These are phyloP conservation scores for Lasioglossum pauxillum DNA, from an alignment of 2,888 invertebrate species.

Conservation along the genomic window DNA sequence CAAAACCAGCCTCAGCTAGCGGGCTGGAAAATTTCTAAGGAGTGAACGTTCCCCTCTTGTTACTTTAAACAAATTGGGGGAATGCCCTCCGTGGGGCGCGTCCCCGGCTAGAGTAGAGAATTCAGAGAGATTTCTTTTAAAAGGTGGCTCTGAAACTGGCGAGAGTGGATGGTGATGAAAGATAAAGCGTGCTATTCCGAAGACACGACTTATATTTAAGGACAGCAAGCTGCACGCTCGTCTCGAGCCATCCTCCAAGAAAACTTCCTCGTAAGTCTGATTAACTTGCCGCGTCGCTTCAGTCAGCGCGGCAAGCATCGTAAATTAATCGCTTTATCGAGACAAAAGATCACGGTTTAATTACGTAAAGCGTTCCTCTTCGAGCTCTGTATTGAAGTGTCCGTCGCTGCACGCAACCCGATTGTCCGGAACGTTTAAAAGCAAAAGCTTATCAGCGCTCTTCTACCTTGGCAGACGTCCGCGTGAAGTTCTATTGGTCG, in stretches of 20 bases:
- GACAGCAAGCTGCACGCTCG: not conserved
- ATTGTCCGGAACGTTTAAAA: slow-evolving; percentile 51
- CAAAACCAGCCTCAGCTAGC: not conserved
- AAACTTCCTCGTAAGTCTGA: slow-evolving; percentile 27
- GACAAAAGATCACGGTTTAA: slow-evolving; percentile 57
- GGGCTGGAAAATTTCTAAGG: not conserved
- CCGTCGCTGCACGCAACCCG: slow-evolving; percentile 41
- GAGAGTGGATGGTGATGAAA: not conserved
- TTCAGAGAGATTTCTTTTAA: slow-evolving; percentile 4
- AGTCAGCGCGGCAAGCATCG: slow-evolving; percentile 37
- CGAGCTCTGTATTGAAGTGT: slow-evolving; percentile 33
- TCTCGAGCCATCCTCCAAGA: not conserved
- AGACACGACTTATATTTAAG: not conserved
- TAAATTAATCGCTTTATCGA: slow-evolving; percentile 57
- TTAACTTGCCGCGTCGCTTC: slow-evolving; percentile 19
- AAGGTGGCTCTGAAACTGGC: not conserved
- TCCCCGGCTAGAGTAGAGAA: not conserved
- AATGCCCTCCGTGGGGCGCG: not conserved
- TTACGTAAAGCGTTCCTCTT: slow-evolving; percentile 43
- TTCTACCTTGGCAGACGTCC: slow-evolving; percentile 16
- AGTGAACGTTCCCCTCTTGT: not conserved
- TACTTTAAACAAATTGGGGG: slow-evolving; percentile 5
- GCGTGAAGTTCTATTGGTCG: slow-evolving; percentile 34
- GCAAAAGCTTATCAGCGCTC: slow-evolving; percentile 42
- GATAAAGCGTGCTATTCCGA: not conserved